phyloP scores from a whole-genome alignment of 2,113 vertebrate genomes.

The Hippocampus guttulatus region DNA sequence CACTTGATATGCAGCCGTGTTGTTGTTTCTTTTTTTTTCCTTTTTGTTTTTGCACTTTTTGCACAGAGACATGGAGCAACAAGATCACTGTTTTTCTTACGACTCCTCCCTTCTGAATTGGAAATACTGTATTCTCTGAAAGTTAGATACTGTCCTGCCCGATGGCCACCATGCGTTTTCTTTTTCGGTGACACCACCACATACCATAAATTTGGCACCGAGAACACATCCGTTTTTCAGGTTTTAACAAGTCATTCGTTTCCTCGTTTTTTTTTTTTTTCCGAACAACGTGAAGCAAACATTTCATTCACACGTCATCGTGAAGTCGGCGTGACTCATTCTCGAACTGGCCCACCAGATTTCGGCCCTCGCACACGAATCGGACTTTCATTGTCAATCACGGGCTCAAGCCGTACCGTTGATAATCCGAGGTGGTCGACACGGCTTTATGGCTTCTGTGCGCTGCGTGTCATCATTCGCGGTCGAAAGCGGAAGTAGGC shows the following conservation, averaged over 20 bases:
- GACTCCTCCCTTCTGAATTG: conserved; percentile 49
- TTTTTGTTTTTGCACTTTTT: conserved; percentile 16
- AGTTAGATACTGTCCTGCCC: conserved; percentile 19
- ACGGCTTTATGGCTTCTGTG: neutral
- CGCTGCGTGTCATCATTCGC: neutral
- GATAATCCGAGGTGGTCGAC: neutral
- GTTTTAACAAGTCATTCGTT: neutral
- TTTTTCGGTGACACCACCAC: neutral
- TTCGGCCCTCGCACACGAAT: neutral
- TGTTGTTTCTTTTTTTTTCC: conserved; percentile 14
- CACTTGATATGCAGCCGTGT: conserved; percentile 6
- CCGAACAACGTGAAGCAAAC: neutral
- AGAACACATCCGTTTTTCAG: no score
- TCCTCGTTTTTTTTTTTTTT: neutral
- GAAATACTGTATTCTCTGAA: conserved; percentile 36
- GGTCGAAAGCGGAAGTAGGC: neutral
- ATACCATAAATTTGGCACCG: no score
- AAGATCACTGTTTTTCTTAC: neutral
- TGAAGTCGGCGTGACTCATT: neutral
- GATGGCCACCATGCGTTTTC: neutral
- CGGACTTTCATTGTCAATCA: neutral
- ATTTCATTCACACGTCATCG: neutral
- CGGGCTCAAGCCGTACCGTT: neutral
- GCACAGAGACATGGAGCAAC: neutral
- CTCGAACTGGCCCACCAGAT: neutral